Conservation (phyloP, 2,888 invertebrate genomes). For the Tachina fera region DNA sequence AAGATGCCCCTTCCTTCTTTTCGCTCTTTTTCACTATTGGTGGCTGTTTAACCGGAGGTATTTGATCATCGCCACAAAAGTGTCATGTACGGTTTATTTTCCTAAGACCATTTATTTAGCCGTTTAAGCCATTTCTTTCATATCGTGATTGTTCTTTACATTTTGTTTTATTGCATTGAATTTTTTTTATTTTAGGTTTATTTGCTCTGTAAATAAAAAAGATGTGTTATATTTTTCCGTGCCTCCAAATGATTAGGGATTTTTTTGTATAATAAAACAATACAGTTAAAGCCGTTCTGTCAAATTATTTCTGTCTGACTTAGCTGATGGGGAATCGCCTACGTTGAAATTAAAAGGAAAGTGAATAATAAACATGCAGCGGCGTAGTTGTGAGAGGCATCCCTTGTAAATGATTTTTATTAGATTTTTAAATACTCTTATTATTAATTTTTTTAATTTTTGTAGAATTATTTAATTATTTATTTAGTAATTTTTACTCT, state of each 20-base stretch:
- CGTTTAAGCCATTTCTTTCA: conserved; percentile 39
- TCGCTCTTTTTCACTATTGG: neutral
- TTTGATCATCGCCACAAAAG: conserved; percentile 66
- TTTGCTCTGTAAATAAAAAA: conserved; percentile 59
- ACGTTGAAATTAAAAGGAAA: conserved; percentile 13
- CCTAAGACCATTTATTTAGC: conserved; percentile 8
- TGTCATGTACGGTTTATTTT: conserved; percentile 64
- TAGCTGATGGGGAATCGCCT: conserved; percentile 11
- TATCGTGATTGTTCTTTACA: conserved; percentile 37
- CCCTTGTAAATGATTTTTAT: too few species aligned
- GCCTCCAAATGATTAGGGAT: conserved; percentile 45
- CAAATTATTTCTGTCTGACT: conserved; percentile 8
- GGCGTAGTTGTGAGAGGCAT: neutral
- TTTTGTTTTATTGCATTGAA: conserved; percentile 54
- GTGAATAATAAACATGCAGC: neutral
- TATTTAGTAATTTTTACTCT: too few species aligned
- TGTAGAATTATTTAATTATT: too few species aligned
- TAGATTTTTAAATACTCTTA: too few species aligned
- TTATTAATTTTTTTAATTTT: too few species aligned
- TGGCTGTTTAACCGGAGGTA: conserved; percentile 38
- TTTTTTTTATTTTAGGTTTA: conserved; percentile 22
- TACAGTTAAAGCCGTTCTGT: conserved; percentile 4
- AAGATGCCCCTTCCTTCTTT: conserved; percentile 13
- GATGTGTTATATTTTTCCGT: conserved; percentile 19
- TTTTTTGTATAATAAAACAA: conserved; percentile 21